These are phyloP conservation scores for Orthonychiurus folsomi DNA, from an alignment of 2,888 invertebrate species.

Conservation along the genomic window DNA sequence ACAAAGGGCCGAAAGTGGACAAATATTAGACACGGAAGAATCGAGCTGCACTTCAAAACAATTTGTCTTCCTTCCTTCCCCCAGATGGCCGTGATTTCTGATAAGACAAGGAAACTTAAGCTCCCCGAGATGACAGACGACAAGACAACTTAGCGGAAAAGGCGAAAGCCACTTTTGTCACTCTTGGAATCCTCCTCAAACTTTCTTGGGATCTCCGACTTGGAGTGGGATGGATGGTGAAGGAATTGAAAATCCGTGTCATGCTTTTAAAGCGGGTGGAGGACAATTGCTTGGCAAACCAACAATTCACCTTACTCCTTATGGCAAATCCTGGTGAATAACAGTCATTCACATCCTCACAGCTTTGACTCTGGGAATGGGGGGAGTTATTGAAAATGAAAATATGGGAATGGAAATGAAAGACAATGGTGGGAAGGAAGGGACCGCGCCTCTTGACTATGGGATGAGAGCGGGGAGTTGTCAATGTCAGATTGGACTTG, in stretches of 20 bases:
- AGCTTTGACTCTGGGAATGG: no score
- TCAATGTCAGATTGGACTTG: no score
- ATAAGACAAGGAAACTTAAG: background rate
- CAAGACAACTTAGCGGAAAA: background rate
- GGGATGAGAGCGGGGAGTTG: no score
- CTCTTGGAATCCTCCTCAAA: background rate
- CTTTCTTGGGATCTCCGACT: background rate
- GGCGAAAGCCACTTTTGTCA: background rate
- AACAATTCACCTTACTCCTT: background rate
- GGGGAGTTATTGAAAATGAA: no score
- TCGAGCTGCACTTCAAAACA: background rate
- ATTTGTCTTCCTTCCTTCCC: background rate
- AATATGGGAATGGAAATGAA: background rate
- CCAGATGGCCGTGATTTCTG: background rate
- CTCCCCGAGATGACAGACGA: background rate
- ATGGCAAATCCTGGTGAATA: background rate
- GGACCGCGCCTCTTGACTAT: background rate
- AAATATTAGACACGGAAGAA: background rate
- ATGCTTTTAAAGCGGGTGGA: slow-evolving; percentile 1
- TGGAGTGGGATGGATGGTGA: no score
- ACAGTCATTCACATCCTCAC: no score
- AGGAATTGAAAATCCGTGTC: background rate
- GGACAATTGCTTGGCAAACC: background rate
- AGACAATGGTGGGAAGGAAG: background rate
- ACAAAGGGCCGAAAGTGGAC: background rate